phyloP scores from a whole-genome alignment of 1,140 invertebrate species.

The Drosophila murphyi region DNA sequence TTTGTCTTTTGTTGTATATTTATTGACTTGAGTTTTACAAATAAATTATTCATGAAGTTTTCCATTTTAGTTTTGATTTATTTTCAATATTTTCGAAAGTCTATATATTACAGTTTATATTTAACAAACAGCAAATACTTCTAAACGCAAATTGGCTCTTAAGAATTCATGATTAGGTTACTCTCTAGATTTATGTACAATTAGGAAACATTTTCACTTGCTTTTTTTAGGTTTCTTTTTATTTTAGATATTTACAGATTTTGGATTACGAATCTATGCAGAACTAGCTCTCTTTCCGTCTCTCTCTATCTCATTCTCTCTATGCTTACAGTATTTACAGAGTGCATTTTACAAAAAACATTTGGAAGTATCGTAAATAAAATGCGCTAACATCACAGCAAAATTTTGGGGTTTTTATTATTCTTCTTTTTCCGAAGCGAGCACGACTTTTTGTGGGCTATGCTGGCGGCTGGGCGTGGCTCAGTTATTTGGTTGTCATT shows the following conservation, averaged over 20 bases:
- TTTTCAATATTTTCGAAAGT: conserved; percentile 4
- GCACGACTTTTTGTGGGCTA: conserved; percentile 8
- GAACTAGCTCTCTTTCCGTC: conserved; percentile 5
- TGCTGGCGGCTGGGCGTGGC: conserved; percentile 48
- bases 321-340: conserved; percentile 75
- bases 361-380: conserved; percentile 79
- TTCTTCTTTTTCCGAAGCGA: conserved; percentile 13
- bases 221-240: conserved; percentile 49
- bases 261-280: conserved; percentile 15
- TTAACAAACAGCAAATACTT: conserved; percentile 51
- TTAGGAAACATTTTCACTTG: conserved; percentile 76
- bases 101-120: conserved; percentile 19
- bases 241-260: conserved; percentile 63
- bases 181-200: conserved; percentile 67
- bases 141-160: conserved; percentile 51
- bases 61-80: not conserved
- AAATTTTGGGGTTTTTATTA: conserved; percentile 72
- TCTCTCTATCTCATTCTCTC: conserved; percentile 6
- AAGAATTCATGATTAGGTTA: conserved; percentile 40
- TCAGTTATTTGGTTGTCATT: conserved; percentile 66
- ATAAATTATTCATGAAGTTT: conserved; percentile 53
- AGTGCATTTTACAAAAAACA: conserved; percentile 75
- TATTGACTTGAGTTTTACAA: conserved; percentile 73
- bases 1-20: conserved; percentile 27
- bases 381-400: conserved; percentile 84